phyloP scores from a whole-genome alignment of 1,140 invertebrate species.

The Cepaea nemoralis region DNA sequence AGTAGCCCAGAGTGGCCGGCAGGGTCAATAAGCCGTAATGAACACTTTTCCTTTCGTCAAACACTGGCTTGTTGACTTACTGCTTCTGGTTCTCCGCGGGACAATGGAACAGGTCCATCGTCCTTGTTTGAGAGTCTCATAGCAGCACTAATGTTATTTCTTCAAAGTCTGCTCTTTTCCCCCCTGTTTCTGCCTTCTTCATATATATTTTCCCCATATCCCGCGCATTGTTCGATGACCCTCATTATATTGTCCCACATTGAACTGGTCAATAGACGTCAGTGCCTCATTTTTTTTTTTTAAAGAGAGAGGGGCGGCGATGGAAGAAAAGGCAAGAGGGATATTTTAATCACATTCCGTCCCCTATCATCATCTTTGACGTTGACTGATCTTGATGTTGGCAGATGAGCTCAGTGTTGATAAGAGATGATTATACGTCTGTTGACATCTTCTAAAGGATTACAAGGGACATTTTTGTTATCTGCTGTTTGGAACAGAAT shows the following conservation, averaged over 20 bases:
- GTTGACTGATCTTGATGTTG: no score
- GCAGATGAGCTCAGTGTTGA: no score
- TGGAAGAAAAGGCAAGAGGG: no score
- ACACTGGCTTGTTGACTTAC: slow-evolving; percentile 8
- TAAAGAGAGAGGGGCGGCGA: no score
- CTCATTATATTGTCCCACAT: not conserved
- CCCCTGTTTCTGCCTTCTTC: not conserved
- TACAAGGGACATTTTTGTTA: no score
- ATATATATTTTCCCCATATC: not conserved
- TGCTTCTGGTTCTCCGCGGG: not conserved
- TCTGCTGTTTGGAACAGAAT: no score
- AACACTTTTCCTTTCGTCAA: slow-evolving; percentile 13
- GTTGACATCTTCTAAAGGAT: no score
- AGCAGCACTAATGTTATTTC: slow-evolving; percentile 3
- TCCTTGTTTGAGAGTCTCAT: not conserved
- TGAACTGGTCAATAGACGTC: not conserved
- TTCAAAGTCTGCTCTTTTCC: not conserved
- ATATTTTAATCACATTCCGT: no score
- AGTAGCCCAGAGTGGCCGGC: slow-evolving; percentile 8
- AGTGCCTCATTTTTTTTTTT: no score
- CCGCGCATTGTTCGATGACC: no score
- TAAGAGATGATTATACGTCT: no score
- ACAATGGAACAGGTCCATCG: not conserved
- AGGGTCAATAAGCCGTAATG: slow-evolving; percentile 1
- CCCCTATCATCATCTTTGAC: no score